Percentiles rank a stretch among this genome's conserved stretches.
Evolutionary conservation across 1,140 invertebrate species (phyloP).

Genomic region (Mylabris phalerata): DNA sequence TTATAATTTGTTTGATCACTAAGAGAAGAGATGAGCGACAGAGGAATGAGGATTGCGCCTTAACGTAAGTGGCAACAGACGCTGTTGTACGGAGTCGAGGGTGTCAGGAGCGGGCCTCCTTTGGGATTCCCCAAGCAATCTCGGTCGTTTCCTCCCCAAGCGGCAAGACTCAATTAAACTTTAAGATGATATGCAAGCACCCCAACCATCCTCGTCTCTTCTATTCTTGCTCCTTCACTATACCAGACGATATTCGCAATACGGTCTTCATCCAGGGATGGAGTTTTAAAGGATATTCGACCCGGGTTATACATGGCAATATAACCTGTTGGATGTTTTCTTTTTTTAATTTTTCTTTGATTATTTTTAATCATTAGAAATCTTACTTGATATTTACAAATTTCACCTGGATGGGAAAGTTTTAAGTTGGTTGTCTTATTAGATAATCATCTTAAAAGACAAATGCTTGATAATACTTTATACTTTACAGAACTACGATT

Average conservation of each 20-base stretch:
- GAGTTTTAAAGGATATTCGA: neutral
- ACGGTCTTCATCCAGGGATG: neutral
- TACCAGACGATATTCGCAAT: neutral
- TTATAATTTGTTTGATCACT: slow-evolving; percentile 29
- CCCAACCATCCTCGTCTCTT: slow-evolving; percentile 24
- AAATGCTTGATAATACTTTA: slow-evolving; percentile 23
- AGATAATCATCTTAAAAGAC: slow-evolving; percentile 18
- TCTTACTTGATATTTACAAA: neutral
- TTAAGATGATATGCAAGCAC: slow-evolving; percentile 61
- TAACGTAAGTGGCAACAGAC: slow-evolving; percentile 33
- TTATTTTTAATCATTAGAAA: too few species aligned
- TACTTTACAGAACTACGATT: slow-evolving; percentile 18
- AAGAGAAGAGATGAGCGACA: slow-evolving; percentile 22
- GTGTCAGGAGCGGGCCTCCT: slow-evolving; percentile 38
- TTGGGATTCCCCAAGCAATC: slow-evolving; percentile 47
- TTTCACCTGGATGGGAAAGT: slow-evolving; percentile 7
- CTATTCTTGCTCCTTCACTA: slow-evolving; percentile 13
- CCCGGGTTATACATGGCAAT: too few species aligned
- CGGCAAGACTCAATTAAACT: slow-evolving; percentile 61
- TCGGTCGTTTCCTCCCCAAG: slow-evolving; percentile 47
- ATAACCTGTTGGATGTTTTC: too few species aligned
- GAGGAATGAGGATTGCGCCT: slow-evolving; percentile 18
- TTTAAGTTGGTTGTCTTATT: neutral
- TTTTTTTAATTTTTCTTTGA: too few species aligned
- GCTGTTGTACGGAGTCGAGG: slow-evolving; percentile 26